Conservation (phyloP, 1,140 invertebrate species). For the Mylabris phalerata region DNA sequence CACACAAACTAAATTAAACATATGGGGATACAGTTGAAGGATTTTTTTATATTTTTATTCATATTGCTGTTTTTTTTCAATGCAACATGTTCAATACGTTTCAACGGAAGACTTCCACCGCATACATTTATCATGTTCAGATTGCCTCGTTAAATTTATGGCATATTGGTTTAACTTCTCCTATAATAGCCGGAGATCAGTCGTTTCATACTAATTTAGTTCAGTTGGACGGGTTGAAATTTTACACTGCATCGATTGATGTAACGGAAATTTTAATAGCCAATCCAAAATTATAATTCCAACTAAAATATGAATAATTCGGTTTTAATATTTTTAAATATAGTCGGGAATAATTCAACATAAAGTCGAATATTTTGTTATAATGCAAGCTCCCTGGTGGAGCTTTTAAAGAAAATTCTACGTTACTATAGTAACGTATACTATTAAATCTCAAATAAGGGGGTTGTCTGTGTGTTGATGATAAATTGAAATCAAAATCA, state of each 20-base stretch:
- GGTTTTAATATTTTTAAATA: no score
- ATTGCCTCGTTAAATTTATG: slow-evolving; percentile 18
- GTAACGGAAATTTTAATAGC: not conserved
- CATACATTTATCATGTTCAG: slow-evolving; percentile 19
- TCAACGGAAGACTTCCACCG: not conserved
- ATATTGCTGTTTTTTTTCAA: no score
- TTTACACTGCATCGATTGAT: not conserved
- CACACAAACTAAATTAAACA: no score
- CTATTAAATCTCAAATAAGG: slow-evolving; percentile 5
- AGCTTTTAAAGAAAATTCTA: not conserved
- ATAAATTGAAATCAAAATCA: slow-evolving; percentile 12
- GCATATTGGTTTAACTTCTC: slow-evolving; percentile 8
- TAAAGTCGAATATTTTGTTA: no score
- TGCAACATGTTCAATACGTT: slow-evolving; percentile 10
- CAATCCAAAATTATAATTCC: not conserved
- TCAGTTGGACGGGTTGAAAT: not conserved
- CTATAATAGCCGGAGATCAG: not conserved
- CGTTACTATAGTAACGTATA: slow-evolving; percentile 2
- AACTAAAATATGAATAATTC: no score
- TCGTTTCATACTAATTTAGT: not conserved
- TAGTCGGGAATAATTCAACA: no score
- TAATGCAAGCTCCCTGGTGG: not conserved
- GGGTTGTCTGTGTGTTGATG: not conserved
- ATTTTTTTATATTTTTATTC: no score
- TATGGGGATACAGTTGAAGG: no score